These are phyloP conservation scores for Cephonodes hylas DNA, from an alignment of 2,888 invertebrate species.

Conservation along the genomic window DNA sequence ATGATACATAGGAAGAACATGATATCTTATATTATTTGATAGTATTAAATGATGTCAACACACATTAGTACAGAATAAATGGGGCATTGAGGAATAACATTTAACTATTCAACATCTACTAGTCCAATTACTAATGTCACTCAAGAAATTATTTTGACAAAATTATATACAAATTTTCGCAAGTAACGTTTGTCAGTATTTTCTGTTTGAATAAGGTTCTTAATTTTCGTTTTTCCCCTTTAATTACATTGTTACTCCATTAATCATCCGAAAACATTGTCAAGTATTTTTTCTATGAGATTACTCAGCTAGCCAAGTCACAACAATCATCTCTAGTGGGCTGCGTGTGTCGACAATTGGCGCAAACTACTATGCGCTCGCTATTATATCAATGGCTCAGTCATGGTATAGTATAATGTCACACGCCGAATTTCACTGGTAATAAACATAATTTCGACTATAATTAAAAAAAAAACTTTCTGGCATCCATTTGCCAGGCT, in stretches of 20 bases:
- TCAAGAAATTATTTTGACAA: no score
- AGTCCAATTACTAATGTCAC: no score
- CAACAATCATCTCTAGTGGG: constrained; percentile 36
- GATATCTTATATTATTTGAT: no score
- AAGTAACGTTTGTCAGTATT: no score
- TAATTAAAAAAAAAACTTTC: neutral
- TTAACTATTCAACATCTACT: no score
- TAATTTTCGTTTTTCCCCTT: no score
- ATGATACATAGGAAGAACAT: no score
- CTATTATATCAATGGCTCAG: constrained; percentile 44
- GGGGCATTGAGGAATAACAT: no score
- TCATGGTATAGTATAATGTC: constrained; percentile 19
- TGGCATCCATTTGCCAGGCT: neutral
- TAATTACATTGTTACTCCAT: neutral
- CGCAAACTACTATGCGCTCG: constrained; percentile 45
- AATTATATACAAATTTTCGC: no score
- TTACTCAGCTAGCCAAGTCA: constrained; percentile 25
- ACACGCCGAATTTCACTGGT: constrained; percentile 20
- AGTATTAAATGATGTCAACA: no score
- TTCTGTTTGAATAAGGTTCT: no score
- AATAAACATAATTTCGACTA: neutral
- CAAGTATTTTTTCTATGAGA: neutral
- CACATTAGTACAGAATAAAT: no score
- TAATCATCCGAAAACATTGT: neutral
- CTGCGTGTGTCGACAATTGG: constrained; percentile 43